Conservation (phyloP, 1,140 invertebrate genomes). For the Trypoxylus dichotomus region DNA sequence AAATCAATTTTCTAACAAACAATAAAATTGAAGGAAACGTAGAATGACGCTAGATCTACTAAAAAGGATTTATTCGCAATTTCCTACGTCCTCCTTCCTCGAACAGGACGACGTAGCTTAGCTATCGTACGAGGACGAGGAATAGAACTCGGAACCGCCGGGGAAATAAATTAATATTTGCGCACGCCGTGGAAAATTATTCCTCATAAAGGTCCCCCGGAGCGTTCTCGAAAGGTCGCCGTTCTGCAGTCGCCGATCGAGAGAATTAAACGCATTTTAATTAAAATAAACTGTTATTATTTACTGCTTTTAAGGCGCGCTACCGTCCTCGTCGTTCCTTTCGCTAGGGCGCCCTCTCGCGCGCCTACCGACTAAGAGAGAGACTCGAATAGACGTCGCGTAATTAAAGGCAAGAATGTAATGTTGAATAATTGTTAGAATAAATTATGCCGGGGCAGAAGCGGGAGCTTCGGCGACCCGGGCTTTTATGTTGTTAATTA, state of each 20-base stretch:
- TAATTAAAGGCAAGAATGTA: conserved; percentile 28
- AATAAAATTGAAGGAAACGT: too few relatives aligned
- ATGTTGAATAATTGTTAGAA: conserved; percentile 28
- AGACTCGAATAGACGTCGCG: background rate
- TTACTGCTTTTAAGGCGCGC: conserved; percentile 15
- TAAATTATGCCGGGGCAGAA: conserved; percentile 11
- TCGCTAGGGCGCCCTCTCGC: too few relatives aligned
- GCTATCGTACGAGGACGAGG: too few relatives aligned
- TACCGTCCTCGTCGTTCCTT: background rate
- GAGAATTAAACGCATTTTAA: conserved; percentile 30
- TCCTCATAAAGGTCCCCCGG: conserved; percentile 9
- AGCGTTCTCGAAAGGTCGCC: conserved; percentile 6
- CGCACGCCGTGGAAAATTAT: background rate
- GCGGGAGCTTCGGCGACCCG: background rate
- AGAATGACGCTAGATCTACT: too few relatives aligned
- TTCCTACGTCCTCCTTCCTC: too few relatives aligned
- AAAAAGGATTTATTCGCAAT: too few relatives aligned
- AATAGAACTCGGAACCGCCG: background rate
- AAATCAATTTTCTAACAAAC: too few relatives aligned
- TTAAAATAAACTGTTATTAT: conserved; percentile 31
- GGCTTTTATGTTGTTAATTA: conserved; percentile 16
- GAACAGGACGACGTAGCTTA: too few relatives aligned
- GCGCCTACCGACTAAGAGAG: background rate
- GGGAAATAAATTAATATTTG: conserved; percentile 20
- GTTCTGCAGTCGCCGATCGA: conserved; percentile 15